Conservation (phyloP, 1,140 invertebrate genomes). For the Amphibalanus amphitrite region DNA sequence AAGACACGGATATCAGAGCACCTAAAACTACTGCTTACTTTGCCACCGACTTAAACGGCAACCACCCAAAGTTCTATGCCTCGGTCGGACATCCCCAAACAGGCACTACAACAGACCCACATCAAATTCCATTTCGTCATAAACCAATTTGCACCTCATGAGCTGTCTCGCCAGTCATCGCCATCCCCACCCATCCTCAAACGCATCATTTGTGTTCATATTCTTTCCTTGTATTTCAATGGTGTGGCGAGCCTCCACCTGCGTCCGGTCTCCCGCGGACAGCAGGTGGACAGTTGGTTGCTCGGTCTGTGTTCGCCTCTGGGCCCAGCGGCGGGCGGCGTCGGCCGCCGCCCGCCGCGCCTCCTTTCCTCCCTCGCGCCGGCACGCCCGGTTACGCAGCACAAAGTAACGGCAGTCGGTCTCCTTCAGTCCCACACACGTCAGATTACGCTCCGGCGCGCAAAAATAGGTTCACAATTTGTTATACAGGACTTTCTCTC, state of each 20-base stretch:
- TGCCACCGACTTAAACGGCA: no score
- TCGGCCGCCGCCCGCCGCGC: no score
- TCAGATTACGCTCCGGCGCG: neutral
- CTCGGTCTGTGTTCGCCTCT: neutral
- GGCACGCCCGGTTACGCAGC: neutral
- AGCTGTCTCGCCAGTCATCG: no score
- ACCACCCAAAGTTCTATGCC: no score
- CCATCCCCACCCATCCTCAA: neutral
- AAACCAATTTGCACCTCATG: no score
- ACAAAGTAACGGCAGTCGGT: neutral
- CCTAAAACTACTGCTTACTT: no score
- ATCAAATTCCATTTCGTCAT: no score
- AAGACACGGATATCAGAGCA: no score
- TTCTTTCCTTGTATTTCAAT: slow-evolving; percentile 2
- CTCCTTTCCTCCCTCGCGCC: no score
- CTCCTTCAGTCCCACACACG: neutral
- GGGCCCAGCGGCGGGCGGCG: no score
- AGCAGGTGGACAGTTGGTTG: neutral
- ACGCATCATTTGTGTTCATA: neutral
- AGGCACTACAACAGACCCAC: no score
- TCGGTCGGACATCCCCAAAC: no score
- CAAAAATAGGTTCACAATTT: slow-evolving; percentile 2
- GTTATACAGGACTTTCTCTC: neutral
- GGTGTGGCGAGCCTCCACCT: neutral
- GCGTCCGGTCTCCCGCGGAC: neutral